Evolutionary conservation across 2,113 vertebrate species (phyloP).

Genomic region (Vimba vimba): DNA sequence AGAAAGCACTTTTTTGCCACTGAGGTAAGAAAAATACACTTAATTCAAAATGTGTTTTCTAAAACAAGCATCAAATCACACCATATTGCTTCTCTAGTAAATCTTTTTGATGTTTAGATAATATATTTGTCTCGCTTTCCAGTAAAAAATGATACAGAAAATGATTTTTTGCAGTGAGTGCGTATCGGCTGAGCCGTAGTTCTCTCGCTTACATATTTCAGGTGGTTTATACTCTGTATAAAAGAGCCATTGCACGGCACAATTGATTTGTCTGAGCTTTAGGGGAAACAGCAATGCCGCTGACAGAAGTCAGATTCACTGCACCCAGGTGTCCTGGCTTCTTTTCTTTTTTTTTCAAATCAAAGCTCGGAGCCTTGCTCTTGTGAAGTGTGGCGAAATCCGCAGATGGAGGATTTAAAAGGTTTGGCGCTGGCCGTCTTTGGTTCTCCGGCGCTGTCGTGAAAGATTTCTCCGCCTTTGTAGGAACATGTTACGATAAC

Average conservation of each 20-base stretch:
- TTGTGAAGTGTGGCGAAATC: conserved; percentile 44
- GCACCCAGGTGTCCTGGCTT: conserved; percentile 28
- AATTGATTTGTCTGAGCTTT: conserved; percentile 44
- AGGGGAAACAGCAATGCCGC: background rate
- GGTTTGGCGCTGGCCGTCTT: conserved; percentile 32
- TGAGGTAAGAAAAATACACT: background rate
- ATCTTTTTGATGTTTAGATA: background rate
- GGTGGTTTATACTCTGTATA: conserved; percentile 3
- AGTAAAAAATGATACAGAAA: background rate
- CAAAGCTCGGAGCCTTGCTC: conserved; percentile 39
- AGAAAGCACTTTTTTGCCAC: background rate
- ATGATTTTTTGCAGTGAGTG: background rate
- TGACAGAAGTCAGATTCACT: conserved; percentile 37
- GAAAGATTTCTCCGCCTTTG: background rate
- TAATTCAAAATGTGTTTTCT: background rate
- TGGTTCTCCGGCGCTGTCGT: background rate
- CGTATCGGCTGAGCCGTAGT: background rate
- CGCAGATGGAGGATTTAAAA: conserved; percentile 14
- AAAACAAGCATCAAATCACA: background rate
- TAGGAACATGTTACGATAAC: conserved; percentile 6
- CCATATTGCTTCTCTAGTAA: background rate
- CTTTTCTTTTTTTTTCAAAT: conserved; percentile 41
- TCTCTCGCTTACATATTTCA: conserved; percentile 16
- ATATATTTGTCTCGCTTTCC: background rate
- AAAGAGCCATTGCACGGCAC: conserved; percentile 11